phyloP scores from a whole-genome alignment of 2,888 invertebrate species.

The Lochmaea capreae region DNA sequence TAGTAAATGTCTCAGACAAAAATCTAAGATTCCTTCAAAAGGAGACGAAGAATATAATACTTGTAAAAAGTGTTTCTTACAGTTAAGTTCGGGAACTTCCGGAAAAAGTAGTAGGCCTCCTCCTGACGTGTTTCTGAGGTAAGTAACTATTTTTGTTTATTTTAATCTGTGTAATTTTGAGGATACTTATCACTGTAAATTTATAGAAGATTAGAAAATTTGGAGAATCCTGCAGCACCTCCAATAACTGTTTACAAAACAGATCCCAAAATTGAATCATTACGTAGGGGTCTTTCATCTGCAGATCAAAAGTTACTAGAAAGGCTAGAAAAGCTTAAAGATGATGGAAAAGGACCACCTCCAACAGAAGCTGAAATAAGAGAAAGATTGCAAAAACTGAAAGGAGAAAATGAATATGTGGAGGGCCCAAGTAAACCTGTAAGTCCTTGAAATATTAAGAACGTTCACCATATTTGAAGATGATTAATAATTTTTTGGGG shows the following conservation, averaged over 20 bases:
- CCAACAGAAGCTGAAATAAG: slow-evolving; percentile 75
- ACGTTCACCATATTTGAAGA: no score
- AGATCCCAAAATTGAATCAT: slow-evolving; percentile 59
- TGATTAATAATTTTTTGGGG: no score
- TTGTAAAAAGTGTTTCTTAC: slow-evolving; percentile 70
- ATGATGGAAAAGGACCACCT: slow-evolving; percentile 66
- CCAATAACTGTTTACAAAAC: slow-evolving; percentile 70
- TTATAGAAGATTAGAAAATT: slow-evolving; percentile 66
- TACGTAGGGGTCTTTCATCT: slow-evolving; percentile 65
- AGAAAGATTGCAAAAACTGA: slow-evolving; percentile 74
- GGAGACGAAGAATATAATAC: slow-evolving; percentile 75
- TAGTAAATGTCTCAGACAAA: slow-evolving; percentile 81
- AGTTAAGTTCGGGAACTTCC: slow-evolving; percentile 55
- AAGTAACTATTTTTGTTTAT: slow-evolving; percentile 41
- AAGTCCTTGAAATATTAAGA: slow-evolving; percentile 35
- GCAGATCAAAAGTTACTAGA: slow-evolving; percentile 74
- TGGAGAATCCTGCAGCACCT: slow-evolving; percentile 70
- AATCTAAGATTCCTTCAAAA: slow-evolving; percentile 73
- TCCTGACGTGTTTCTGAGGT: slow-evolving; percentile 73
- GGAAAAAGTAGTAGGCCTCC: slow-evolving; percentile 57
- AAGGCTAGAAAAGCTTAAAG: slow-evolving; percentile 76
- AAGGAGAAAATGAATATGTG: slow-evolving; percentile 68
- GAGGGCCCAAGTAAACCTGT: slow-evolving; percentile 60
- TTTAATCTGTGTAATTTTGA: background rate
- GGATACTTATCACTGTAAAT: slow-evolving; percentile 16